Percentiles rank a stretch among this genome's conserved stretches.
phyloP scores from a whole-genome alignment of 2,113 vertebrate species.

The Pseudopodoces humilis region DNA sequence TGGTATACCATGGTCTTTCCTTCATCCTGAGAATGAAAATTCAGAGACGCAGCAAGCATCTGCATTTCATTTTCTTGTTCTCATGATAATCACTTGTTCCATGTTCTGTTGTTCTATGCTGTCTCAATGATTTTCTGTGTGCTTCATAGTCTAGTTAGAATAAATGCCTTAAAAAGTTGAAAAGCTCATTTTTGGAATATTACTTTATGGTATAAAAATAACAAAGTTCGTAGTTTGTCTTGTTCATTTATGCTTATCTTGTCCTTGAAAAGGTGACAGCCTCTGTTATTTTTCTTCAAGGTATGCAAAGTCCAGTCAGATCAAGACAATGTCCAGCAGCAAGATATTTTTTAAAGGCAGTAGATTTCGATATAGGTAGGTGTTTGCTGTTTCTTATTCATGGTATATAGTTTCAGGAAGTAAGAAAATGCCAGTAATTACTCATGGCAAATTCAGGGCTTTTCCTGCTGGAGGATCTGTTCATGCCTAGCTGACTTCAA shows the following conservation, averaged over 20 bases:
- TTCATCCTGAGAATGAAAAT: neutral
- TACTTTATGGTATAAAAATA: neutral
- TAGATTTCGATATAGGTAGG: constrained; percentile 95
- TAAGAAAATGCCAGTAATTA: neutral
- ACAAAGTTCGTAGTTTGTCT: neutral
- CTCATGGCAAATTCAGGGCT: neutral
- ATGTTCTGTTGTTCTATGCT: neutral
- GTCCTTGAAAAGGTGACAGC: neutral
- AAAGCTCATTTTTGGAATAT: neutral
- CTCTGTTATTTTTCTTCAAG: constrained; percentile 72
- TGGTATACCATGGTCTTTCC: neutral
- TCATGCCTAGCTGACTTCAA: neutral
- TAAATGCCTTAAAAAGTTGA: neutral
- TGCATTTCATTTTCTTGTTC: neutral
- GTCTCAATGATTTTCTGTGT: neutral
- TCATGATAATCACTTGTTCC: neutral
- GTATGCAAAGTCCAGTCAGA: constrained; percentile 98
- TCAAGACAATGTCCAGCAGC: constrained; percentile 97
- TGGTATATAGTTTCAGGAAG: neutral
- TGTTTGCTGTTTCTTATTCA: neutral
- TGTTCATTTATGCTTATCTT: neutral
- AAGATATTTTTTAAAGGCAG: constrained; percentile 99
- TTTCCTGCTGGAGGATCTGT: neutral
- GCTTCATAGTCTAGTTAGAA: neutral
- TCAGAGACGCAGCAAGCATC: neutral